phyloP scores from a whole-genome alignment of 2,888 invertebrate species.

The Dendrolimus pini region DNA sequence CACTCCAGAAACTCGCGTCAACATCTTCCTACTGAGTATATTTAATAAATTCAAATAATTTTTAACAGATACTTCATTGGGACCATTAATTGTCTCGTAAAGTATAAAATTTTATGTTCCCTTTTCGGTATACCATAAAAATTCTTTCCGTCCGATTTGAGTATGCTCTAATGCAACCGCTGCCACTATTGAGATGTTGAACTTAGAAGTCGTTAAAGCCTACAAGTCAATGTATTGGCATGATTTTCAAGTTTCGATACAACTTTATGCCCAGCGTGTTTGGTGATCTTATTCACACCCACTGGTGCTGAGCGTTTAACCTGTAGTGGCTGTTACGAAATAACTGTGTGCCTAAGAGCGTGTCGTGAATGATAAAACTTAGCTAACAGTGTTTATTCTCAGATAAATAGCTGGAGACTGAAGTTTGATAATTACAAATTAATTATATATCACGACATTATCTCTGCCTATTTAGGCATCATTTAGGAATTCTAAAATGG shows the following conservation, averaged over 20 bases:
- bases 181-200: slow-evolving; percentile 7
- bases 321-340: slow-evolving; percentile 42
- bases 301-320: slow-evolving; percentile 26
- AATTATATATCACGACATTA: slow-evolving; percentile 54
- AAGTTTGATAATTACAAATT: slow-evolving; percentile 67
- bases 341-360: slow-evolving; percentile 13
- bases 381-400: slow-evolving; percentile 60
- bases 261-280: slow-evolving; percentile 13
- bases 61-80: slow-evolving; percentile 4
- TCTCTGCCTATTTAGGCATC: slow-evolving; percentile 41
- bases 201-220: neutral
- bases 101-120: slow-evolving; percentile 56
- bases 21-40: too few relatives aligned
- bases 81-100: slow-evolving; percentile 43
- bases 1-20: too few relatives aligned
- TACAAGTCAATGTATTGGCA: neutral
- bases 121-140: slow-evolving; percentile 54
- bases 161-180: slow-evolving; percentile 46
- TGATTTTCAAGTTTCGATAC: neutral
- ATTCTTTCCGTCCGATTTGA: slow-evolving; percentile 52
- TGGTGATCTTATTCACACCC: slow-evolving; percentile 33
- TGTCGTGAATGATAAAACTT: slow-evolving; percentile 47
- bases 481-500: slow-evolving; percentile 5
- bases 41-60: slow-evolving; percentile 14
- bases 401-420: slow-evolving; percentile 58